Evolutionary conservation across 2,888 invertebrate species (phyloP), one percentile per base, ranked within the genome.

Genomic region (Deilephila porcellus): DNA sequence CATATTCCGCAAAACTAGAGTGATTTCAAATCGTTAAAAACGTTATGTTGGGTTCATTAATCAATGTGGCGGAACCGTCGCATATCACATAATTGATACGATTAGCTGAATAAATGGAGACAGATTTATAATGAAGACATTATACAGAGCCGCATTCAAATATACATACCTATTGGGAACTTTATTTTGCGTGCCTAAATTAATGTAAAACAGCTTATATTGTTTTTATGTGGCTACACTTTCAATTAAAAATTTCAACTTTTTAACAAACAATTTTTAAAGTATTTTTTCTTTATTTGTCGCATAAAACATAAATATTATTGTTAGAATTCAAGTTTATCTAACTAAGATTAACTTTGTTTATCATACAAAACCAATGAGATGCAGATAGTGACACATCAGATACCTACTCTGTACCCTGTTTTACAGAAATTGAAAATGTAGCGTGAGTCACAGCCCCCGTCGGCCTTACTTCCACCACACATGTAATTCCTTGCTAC

Each of bases 51-150:
- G 70, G 60, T 70, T 70, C 70, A 73, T 73, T 73, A 73, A 56
- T 34, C 63, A 56, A 37, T 63, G 4, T 52, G 34, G 75, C 73
- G 71, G 74, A 45, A 63, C 72, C 59, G 59, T 32, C 56, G 37
- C 71, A 25, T 71, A 53, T 62, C 62, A 53, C 63, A 71, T 71
- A 77, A 82, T 78, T 63, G 76, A 77, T 76, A 74, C 79, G 75
- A 80, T 81, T 78, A 80, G 77, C 75, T 45, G 77, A 76, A 73
- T 25, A 76, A 70, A 19, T 70, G 74, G 75, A 77, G 81, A 83
- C 83, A 84, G 75, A 73, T 73, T 25, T 80, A 77, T 81, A 80
- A 86, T 84, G 83, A 80, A 86, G 82, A 83, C 81, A 83, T 83
- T 81, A 84, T 81, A 79, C 78, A 80, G 64, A 53, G 5, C 32